These are phyloP conservation scores for Steromphala cineraria DNA, from an alignment of 2,888 invertebrate genomes.

Conservation along the genomic window DNA sequence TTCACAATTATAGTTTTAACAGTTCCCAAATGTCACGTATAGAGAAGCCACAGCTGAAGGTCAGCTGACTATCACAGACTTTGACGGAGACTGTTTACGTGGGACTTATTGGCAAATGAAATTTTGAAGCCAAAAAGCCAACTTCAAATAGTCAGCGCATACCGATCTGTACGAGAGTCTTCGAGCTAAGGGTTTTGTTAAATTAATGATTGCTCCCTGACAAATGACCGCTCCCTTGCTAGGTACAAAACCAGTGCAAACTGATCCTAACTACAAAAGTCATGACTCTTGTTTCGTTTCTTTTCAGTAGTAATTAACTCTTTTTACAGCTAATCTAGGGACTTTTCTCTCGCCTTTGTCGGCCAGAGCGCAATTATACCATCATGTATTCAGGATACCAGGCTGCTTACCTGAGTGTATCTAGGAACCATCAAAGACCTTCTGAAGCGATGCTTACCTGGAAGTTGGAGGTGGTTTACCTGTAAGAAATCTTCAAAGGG, in stretches of 20 bases:
- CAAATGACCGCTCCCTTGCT: slow-evolving; percentile 19
- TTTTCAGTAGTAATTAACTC: neutral
- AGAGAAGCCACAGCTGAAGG: neutral
- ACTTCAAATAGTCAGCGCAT: slow-evolving; percentile 19
- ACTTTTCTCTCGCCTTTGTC: neutral
- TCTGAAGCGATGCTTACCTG: too few relatives aligned
- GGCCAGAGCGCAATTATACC: neutral
- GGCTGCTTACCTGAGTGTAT: too few relatives aligned
- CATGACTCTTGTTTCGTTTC: neutral
- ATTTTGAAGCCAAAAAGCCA: slow-evolving; percentile 27
- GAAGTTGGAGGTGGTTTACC: too few relatives aligned
- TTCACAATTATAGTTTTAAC: slow-evolving; percentile 11
- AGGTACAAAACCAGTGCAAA: neutral
- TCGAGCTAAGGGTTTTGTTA: slow-evolving; percentile 20
- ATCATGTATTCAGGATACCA: neutral
- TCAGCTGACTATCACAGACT: neutral
- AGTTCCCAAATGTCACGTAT: slow-evolving; percentile 5
- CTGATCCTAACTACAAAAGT: neutral
- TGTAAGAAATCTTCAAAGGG: too few relatives aligned
- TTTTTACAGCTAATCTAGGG: neutral
- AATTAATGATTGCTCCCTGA: slow-evolving; percentile 8
- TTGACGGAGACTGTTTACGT: neutral
- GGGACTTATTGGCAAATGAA: slow-evolving; percentile 24
- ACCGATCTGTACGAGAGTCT: slow-evolving; percentile 8
- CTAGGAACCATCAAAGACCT: too few relatives aligned